Evolutionary conservation across 2,888 invertebrate genomes (phyloP).

Genomic region (Achlya flavicornis): DNA sequence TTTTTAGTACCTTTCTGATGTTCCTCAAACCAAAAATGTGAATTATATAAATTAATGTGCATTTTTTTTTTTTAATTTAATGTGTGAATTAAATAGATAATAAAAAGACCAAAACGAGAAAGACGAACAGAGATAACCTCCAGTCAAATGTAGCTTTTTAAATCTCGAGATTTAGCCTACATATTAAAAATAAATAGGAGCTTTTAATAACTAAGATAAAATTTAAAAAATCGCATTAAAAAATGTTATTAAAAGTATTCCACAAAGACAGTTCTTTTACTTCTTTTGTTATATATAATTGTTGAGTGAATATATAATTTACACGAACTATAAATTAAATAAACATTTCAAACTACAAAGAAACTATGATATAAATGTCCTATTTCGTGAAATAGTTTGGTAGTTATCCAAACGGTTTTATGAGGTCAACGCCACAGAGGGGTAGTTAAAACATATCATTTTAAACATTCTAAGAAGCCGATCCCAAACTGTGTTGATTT

Average conservation of each 20-base stretch:
- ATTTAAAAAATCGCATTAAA: neutral
- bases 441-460: constrained; percentile 6
- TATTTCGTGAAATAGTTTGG: constrained; percentile 6
- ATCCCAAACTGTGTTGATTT: neutral
- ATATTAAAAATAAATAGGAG: too few relatives aligned
- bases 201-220: too few relatives aligned
- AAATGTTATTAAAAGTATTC: neutral
- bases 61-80: too few relatives aligned
- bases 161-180: too few relatives aligned
- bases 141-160: too few relatives aligned
- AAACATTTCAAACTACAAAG: neutral
- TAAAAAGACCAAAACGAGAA: too few relatives aligned
- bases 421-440: neutral
- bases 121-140: too few relatives aligned
- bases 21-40: too few relatives aligned
- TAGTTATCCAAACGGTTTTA: neutral
- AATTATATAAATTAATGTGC: too few relatives aligned
- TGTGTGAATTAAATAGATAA: too few relatives aligned
- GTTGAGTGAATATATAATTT: constrained; percentile 1
- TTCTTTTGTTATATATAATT: neutral
- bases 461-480: constrained; percentile 1
- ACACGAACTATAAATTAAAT: neutral
- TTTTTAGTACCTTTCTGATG: too few relatives aligned
- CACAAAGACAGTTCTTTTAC: neutral
- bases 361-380: constrained; percentile 1